These are phyloP conservation scores for Catonia carolina DNA, from an alignment of 2,888 invertebrate species.

Conservation along the genomic window DNA sequence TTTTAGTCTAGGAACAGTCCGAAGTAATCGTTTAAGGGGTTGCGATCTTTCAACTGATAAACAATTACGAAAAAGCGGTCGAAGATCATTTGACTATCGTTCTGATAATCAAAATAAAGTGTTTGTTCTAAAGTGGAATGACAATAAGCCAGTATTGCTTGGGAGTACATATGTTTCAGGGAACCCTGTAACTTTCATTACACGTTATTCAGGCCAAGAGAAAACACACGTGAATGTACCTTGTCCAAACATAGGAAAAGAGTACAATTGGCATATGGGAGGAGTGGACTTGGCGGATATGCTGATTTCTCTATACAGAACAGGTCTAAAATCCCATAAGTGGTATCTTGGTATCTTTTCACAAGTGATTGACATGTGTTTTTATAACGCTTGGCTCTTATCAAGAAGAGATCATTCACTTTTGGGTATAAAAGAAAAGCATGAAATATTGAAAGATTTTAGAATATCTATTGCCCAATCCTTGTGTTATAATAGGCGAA, in stretches of 20 bases:
- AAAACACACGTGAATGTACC: slow-evolving; percentile 5
- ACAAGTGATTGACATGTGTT: slow-evolving; percentile 8
- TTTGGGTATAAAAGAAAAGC: slow-evolving; percentile 13
- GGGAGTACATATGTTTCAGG: too few relatives aligned
- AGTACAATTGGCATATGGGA: slow-evolving; percentile 26
- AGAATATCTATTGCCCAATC: slow-evolving; percentile 4
- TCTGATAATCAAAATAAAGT: slow-evolving; percentile 27
- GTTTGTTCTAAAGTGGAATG: slow-evolving; percentile 27
- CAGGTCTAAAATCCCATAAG: background rate
- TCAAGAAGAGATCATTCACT: background rate
- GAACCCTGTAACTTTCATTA: slow-evolving; percentile 21
- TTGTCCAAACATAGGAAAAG: slow-evolving; percentile 18
- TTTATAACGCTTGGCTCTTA: slow-evolving; percentile 14
- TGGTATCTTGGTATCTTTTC: background rate
- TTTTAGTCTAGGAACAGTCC: slow-evolving; percentile 24
- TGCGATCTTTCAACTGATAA: slow-evolving; percentile 26
- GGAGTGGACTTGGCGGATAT: slow-evolving; percentile 22
- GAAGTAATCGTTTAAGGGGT: slow-evolving; percentile 20
- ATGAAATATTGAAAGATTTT: slow-evolving; percentile 10
- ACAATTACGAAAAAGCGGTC: slow-evolving; percentile 22
- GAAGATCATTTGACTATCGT: slow-evolving; percentile 26
- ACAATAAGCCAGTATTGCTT: slow-evolving; percentile 31
- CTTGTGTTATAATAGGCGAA: slow-evolving; percentile 1
- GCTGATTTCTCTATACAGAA: slow-evolving; percentile 18
- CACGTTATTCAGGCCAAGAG: slow-evolving; percentile 21